Percentiles rank a stretch among this genome's conserved stretches.
phyloP scores from a whole-genome alignment of 2,888 invertebrate species.

The Sthenelais limicola region DNA sequence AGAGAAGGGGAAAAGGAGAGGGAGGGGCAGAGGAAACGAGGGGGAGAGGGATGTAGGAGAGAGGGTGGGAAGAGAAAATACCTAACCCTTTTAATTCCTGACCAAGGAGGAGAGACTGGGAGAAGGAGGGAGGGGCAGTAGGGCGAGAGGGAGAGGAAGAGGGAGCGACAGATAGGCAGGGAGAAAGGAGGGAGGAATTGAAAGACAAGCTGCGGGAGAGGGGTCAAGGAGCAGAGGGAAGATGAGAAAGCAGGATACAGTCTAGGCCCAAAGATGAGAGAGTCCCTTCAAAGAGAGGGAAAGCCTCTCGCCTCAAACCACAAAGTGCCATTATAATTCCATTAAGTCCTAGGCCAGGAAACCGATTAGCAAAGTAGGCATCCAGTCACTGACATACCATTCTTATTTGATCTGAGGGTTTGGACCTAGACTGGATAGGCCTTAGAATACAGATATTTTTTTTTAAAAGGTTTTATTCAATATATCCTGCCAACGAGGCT shows the following conservation, averaged over 20 bases:
- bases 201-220: conserved; percentile 5
- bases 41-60: not conserved
- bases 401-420: too few relatives aligned
- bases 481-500: too few relatives aligned
- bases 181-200: conserved; percentile 8
- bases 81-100: not conserved
- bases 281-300: too few relatives aligned
- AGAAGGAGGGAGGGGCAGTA: not conserved
- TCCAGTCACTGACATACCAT: too few relatives aligned
- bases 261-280: too few relatives aligned
- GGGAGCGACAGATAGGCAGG: conserved; percentile 4
- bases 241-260: not conserved
- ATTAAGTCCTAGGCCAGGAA: too few relatives aligned
- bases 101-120: not conserved
- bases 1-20: not conserved
- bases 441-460: too few relatives aligned
- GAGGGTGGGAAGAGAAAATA: not conserved
- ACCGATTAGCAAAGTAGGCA: too few relatives aligned
- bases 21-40: conserved; percentile 4
- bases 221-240: not conserved
- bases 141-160: not conserved
- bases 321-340: too few relatives aligned
- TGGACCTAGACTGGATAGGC: too few relatives aligned
- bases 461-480: too few relatives aligned
- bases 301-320: too few relatives aligned